A percentile compares a stretch with the other conserved stretches of the same genome.
Conservation (phyloP, 2,797 vertebrate genomes). For the Hylomyscus alleni region DNA sequence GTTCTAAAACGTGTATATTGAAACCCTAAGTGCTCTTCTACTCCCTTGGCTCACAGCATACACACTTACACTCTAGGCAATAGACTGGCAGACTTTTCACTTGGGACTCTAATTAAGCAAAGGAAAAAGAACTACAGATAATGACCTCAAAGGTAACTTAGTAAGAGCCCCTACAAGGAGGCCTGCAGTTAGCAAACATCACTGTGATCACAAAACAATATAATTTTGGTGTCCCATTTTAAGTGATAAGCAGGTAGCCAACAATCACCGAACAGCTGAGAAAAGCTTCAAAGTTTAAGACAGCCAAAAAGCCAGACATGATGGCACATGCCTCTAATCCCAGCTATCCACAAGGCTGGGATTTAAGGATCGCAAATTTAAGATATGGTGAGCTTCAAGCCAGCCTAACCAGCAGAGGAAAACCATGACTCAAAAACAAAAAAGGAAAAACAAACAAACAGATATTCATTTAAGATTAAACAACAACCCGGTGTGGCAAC, state of each 20-base stretch:
- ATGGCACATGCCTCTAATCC: not conserved
- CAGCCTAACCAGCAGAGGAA: not conserved
- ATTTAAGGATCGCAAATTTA: not conserved
- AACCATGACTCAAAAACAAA: not conserved
- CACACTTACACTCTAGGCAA: slow-evolving; percentile 48
- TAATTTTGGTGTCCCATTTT: slow-evolving; percentile 14
- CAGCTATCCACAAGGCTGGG: not conserved
- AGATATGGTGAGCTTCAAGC: not conserved
- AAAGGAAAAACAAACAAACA: not conserved
- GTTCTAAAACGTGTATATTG: slow-evolving; percentile 53
- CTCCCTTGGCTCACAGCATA: not conserved
- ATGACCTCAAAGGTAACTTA: slow-evolving; percentile 55
- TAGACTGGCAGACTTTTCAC: slow-evolving; percentile 38
- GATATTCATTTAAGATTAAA: not conserved
- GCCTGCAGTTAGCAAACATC: slow-evolving; percentile 48
- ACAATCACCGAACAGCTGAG: slow-evolving; percentile 22
- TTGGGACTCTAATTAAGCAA: slow-evolving; percentile 59
- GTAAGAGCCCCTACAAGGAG: slow-evolving; percentile 38
- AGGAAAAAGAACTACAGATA: slow-evolving; percentile 53
- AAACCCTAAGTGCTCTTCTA: slow-evolving; percentile 23
- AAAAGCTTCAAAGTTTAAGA: slow-evolving; percentile 64
- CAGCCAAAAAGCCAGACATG: not conserved
- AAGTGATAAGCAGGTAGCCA: slow-evolving; percentile 29
- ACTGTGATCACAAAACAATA: slow-evolving; percentile 22
- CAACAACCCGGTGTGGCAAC: not conserved